phyloP scores from a whole-genome alignment of 2,888 invertebrate species.

The Mellilla xanthometata region DNA sequence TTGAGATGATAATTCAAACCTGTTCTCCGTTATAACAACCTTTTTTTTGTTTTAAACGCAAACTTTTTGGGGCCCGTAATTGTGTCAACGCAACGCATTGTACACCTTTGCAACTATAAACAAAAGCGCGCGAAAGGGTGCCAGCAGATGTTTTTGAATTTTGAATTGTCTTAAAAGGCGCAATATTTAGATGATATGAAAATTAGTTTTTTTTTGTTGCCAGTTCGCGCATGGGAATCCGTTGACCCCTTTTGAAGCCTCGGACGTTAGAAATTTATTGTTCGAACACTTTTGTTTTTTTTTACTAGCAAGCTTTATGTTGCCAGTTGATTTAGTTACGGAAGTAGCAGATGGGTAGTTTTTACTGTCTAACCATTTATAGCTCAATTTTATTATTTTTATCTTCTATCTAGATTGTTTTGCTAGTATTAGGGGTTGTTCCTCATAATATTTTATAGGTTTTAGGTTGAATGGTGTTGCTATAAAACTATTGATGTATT shows the following conservation, averaged over 20 bases:
- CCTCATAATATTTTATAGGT: neutral
- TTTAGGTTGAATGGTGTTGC: neutral
- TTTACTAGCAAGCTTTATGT: constrained; percentile 50
- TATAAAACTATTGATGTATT: neutral
- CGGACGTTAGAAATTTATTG: constrained; percentile 56
- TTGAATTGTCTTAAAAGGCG: constrained; percentile 75
- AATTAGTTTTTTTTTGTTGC: constrained; percentile 73
- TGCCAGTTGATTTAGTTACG: constrained; percentile 36
- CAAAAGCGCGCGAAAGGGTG: constrained; percentile 52
- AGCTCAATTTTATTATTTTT: constrained; percentile 15
- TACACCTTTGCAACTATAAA: constrained; percentile 62
- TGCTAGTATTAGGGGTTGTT: constrained; percentile 22
- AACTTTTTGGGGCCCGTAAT: constrained; percentile 60
- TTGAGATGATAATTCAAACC: constrained; percentile 77
- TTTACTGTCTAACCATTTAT: constrained; percentile 26
- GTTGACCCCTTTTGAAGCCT: constrained; percentile 60
- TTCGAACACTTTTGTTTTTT: constrained; percentile 55
- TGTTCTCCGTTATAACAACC: constrained; percentile 68
- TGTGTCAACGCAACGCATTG: constrained; percentile 73
- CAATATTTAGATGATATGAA: constrained; percentile 62
- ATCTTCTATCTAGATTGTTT: constrained; percentile 11
- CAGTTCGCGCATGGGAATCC: constrained; percentile 61
- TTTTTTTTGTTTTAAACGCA: constrained; percentile 75
- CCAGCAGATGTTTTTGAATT: constrained; percentile 61
- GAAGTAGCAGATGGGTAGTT: constrained; percentile 44